These are phyloP conservation scores for Hemicordylus capensis DNA, from an alignment of 2,113 vertebrate species.

Conservation along the genomic window DNA sequence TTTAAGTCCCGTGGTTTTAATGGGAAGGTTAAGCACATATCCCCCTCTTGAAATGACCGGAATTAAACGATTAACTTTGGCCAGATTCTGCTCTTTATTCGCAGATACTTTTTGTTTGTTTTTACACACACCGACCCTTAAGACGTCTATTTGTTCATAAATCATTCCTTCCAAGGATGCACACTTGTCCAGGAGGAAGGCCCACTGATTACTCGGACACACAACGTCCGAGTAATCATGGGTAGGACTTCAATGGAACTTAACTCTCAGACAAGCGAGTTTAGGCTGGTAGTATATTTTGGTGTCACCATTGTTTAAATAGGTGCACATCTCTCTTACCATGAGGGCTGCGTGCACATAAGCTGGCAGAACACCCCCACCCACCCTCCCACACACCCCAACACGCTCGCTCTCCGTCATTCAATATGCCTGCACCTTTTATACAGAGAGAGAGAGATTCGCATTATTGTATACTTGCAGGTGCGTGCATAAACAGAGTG, in stretches of 20 bases:
- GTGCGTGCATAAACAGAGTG: neutral
- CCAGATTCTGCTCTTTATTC: no score
- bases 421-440: neutral
- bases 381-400: neutral
- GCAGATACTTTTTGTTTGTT: neutral
- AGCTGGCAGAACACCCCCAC: neutral
- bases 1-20: neutral
- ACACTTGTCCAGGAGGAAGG: no score
- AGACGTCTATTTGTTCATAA: no score
- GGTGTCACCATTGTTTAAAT: no score
- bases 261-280: neutral
- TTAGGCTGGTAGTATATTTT: neutral
- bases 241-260: neutral
- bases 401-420: neutral
- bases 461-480: neutral
- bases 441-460: no score
- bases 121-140: neutral
- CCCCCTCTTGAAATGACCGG: neutral
- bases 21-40: neutral
- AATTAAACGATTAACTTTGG: neutral
- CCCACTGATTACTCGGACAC: no score
- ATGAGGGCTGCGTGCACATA: no score
- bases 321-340: no score
- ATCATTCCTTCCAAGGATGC: neutral
- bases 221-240: no score